Evolutionary conservation across 37 sponge, comb jelly and placozoan genomes (phyloP).

Genomic region (Tethya wilhelma): DNA sequence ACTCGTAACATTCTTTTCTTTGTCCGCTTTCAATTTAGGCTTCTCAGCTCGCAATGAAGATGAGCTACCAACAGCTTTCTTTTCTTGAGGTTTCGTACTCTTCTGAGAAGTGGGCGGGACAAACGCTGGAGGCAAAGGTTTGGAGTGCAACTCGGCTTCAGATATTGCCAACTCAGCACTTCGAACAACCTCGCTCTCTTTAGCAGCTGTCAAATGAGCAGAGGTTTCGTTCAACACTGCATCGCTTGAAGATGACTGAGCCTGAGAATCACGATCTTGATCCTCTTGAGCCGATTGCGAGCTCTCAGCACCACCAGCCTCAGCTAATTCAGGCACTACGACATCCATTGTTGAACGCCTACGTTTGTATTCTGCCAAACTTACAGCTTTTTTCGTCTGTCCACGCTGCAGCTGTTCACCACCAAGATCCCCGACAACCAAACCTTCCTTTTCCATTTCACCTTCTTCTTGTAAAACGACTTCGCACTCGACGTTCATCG

Average conservation of each 20-base stretch:
- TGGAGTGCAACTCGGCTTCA: not conserved
- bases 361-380: constrained; percentile 38
- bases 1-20: too few relatives aligned
- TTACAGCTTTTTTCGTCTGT: constrained; percentile 38
- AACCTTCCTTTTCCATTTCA: not conserved
- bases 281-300: not conserved
- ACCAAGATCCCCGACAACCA: not conserved
- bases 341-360: constrained; percentile 26
- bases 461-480: not conserved
- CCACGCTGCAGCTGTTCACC: not conserved
- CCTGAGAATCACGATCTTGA: not conserved
- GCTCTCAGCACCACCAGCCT: not conserved
- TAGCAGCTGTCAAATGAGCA: not conserved
- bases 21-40: too few relatives aligned
- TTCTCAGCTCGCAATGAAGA: too few relatives aligned
- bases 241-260: not conserved
- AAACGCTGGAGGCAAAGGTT: not conserved
- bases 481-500: constrained; percentile 17
- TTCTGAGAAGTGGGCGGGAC: not conserved
- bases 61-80: too few relatives aligned
- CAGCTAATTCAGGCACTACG: not conserved
- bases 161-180: not conserved
- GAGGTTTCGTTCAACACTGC: not conserved
- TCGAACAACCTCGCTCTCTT: not conserved
- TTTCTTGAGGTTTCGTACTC: too few relatives aligned